These are phyloP conservation scores for Urocynchramus pylzowi DNA, from an alignment of 2,113 vertebrate genomes.

Conservation along the genomic window DNA sequence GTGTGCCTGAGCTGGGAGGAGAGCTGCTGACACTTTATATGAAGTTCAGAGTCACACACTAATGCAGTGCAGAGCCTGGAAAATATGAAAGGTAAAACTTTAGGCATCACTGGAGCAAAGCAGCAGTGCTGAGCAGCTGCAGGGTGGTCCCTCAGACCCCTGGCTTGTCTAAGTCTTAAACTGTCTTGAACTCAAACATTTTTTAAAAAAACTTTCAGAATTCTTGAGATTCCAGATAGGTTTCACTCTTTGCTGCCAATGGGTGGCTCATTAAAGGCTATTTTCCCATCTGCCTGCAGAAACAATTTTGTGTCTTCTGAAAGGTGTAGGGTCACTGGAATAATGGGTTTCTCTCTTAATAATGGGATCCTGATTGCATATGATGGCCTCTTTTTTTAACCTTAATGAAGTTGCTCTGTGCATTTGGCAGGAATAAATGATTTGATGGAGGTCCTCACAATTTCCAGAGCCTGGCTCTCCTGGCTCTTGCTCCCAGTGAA, in stretches of 20 bases:
- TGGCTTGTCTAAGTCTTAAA: background rate
- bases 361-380: background rate
- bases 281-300: background rate
- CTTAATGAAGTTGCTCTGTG: background rate
- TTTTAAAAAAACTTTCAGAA: fast-evolving
- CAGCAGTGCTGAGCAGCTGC: background rate
- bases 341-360: background rate
- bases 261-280: background rate
- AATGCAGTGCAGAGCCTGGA: background rate
- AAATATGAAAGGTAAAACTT: background rate
- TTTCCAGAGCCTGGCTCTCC: background rate
- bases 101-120: too few relatives aligned
- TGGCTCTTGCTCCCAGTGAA: background rate
- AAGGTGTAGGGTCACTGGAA: background rate
- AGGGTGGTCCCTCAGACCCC: background rate
- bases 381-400: background rate
- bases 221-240: background rate
- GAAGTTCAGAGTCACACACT: fast-evolving
- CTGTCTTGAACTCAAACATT: background rate
- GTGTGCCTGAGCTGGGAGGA: background rate
- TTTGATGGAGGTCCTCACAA: background rate
- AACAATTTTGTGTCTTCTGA: background rate
- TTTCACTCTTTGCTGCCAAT: background rate
- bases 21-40: background rate
- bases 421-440: background rate